phyloP scores from a whole-genome alignment of 2,113 vertebrate genomes.

The Pomatostomus ruficeps region DNA sequence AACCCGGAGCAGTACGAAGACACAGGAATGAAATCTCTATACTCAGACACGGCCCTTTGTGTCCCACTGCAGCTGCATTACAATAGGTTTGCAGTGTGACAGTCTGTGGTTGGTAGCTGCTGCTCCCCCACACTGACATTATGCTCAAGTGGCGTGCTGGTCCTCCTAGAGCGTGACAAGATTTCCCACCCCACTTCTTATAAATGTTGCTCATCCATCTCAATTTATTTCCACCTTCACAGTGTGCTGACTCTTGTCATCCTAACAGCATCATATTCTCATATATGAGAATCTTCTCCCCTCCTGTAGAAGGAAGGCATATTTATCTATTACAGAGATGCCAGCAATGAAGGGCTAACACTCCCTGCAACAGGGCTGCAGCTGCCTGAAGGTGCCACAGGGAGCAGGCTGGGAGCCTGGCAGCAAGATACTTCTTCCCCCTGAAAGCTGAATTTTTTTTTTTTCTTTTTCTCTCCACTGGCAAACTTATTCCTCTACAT shows the following conservation, averaged over 20 bases:
- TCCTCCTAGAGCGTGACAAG: not conserved
- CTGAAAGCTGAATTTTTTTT: not conserved
- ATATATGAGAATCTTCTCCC: not conserved
- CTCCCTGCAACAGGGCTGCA: not conserved
- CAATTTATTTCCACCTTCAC: not conserved
- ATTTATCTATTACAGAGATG: not conserved
- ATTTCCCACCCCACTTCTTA: not conserved
- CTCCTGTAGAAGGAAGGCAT: not conserved
- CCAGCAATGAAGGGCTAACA: not conserved
- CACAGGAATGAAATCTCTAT: not conserved
- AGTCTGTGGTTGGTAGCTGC: not conserved
- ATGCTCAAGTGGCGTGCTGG: accelerated
- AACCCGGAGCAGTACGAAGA: accelerated
- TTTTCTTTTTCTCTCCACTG: not conserved
- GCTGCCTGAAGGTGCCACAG: not conserved
- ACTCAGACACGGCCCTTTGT: not conserved
- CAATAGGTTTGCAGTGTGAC: not conserved
- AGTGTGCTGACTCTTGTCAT: not conserved
- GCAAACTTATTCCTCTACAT: not conserved
- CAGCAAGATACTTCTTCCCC: not conserved
- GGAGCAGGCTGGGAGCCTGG: not conserved
- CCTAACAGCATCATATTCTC: not conserved
- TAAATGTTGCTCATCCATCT: not conserved
- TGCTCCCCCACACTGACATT: not conserved
- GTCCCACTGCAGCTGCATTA: not conserved